Conservation (phyloP, 1,140 invertebrate species). For the Probaryconus sp. region DNA sequence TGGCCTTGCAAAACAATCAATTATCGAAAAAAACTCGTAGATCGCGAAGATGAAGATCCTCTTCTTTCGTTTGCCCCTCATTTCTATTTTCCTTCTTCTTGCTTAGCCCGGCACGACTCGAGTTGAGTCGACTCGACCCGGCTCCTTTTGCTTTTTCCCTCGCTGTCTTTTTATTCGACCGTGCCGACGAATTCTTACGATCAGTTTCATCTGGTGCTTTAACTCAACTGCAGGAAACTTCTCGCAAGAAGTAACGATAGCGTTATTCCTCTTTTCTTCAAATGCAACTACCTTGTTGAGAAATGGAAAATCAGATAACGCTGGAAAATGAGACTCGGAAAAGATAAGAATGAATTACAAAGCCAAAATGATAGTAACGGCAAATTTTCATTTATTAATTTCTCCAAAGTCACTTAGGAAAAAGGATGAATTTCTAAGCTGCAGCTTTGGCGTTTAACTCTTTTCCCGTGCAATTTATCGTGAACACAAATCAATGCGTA, state of each 20-base stretch:
- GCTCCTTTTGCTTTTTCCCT: conserved; percentile 42
- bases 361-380: conserved; percentile 60
- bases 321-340: conserved; percentile 58
- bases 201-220: conserved; percentile 71
- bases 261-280: conserved; percentile 63
- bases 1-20: conserved; percentile 74
- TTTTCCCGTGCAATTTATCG: no score
- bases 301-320: conserved; percentile 62
- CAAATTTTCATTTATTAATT: conserved; percentile 47
- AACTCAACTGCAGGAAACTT: conserved; percentile 69
- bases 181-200: conserved; percentile 61
- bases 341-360: conserved; percentile 62
- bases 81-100: conserved; percentile 58
- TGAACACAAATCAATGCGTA: no score
- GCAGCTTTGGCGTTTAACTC: no score
- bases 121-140: no score
- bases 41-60: conserved; percentile 56
- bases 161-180: conserved; percentile 43
- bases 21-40: conserved; percentile 73
- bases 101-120: no score
- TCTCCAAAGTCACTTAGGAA: no score
- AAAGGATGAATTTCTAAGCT: no score
- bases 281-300: conserved; percentile 57
- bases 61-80: conserved; percentile 31
- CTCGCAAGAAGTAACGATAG: conserved; percentile 61